Base-by-base conservation (phyloP, 2,888 invertebrate species). In the Andrena bucephala region DNA sequence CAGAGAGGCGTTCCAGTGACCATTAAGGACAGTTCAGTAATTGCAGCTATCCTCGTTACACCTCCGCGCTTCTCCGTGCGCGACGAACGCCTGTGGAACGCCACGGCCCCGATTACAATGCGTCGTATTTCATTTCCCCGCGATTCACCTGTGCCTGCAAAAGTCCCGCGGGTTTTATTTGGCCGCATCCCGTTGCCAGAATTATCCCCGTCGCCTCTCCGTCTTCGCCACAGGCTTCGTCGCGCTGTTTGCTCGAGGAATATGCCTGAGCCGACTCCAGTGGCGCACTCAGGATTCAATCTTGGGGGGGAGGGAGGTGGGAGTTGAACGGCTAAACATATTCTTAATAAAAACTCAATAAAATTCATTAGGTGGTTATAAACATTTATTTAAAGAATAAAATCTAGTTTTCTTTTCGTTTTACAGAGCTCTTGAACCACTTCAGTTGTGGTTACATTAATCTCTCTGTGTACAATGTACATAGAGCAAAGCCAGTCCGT, bases 1-100 rank as follows among this genome's bases (percentile, higher is more conserved):
- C 24, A 48, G 31, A 29, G 31, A 42, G 36, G 50, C 65, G 31
- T 54, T 5, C 50, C 31, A 59, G 29, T 60, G 57, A 76, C 76
- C 76, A 65, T 73, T 80, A 68, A 63, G 79, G 65, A 59, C 70
- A 24, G 67, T 66, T 66, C 73, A 54, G 67, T 60, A 76, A 75
- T 80, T 77, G 77, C 62, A 59, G 59, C 72, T 69, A 68, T 68
- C 71, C 75, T 73, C 83, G 59, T 81, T 69, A 75, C 69, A 81
- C 63, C 4, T 65, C 78, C 65, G 63, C 50, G 70, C 6, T 52
- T 66, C 52, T 10, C 27, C 48, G 42, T 59, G 72, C 50, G 72
- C 42, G 31, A 67, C 57, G 54, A 57, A 48, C 70, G 54, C 52
- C 60, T 66, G 67, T 62, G 36, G 48, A 20, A 27, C 3, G 24